Evolutionary conservation across 2,888 invertebrate species (phyloP), one percentile per base, ranked within the genome.

Genomic region (Agonopterix heracliana): DNA sequence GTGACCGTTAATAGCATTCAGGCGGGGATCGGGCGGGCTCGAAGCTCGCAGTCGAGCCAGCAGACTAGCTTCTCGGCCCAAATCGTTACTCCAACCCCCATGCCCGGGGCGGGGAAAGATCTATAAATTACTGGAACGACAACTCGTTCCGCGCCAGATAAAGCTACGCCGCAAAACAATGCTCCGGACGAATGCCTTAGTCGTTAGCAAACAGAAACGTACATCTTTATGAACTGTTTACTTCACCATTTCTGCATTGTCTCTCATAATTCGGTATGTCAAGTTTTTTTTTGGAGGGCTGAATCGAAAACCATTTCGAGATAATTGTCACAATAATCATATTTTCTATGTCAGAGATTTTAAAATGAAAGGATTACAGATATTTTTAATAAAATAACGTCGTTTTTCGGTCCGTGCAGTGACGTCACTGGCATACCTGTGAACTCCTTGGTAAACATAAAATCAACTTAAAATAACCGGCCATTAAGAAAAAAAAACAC

Each of bases 121-220:
- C 85, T 83, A 87, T 87, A 86, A 86, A 85, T 86, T 83, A 86
- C 78, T 72, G 72, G 61, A 84, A 86, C 81, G 85, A 84, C 83
- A 85, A 83, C 82, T 84, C 81, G 81, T 83, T 85, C 81, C 72
- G 72, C 73, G 77, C 80, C 81, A 85, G 84, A 85, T 86, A 84
- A 85, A 81, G 82, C 82, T 74, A 74, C 77, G 77, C 81, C 82
- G 68, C 85, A 81, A 86, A 83, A 87, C 85, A 86, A 85, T 83
- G 75, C 78, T 74, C 69, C 69, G 69, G 76, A 78, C 80, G 78
- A 83, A 81, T 76, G 78, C 74, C 73, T 78, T 63, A 73, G 77
- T 81, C 79, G 78, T 81, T 81, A 79, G 72, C 68, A 66, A 69
- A 70, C 68, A 76, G 69, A 77, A 75, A 72, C 72, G 75, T 78